These are phyloP conservation scores for Drosophila kanekoi DNA, from an alignment of 2,888 invertebrate species.

Conservation along the genomic window DNA sequence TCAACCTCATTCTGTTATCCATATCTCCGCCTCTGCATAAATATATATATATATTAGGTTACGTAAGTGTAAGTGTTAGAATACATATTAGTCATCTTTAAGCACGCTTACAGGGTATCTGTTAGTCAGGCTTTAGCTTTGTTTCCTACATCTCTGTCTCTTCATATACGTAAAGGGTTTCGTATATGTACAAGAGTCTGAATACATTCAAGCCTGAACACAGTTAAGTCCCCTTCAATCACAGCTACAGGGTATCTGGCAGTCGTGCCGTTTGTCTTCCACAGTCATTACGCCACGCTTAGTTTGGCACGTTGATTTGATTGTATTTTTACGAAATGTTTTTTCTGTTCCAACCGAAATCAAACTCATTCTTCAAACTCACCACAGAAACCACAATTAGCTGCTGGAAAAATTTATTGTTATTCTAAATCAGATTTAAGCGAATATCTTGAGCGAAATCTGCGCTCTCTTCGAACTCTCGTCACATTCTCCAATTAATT, in stretches of 20 bases:
- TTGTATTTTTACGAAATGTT: neutral
- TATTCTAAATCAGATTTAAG: conserved; percentile 55
- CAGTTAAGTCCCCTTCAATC: too few relatives aligned
- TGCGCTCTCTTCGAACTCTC: conserved; percentile 40
- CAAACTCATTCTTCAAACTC: conserved; percentile 54
- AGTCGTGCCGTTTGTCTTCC: neutral
- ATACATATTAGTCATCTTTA: too few relatives aligned
- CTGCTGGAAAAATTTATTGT: conserved; percentile 59
- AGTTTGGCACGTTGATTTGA: conserved; percentile 48
- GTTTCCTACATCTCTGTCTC: too few relatives aligned
- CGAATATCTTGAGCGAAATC: conserved; percentile 59
- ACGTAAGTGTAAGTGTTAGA: too few relatives aligned
- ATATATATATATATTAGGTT: too few relatives aligned
- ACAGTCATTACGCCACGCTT: conserved; percentile 33
- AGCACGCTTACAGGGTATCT: too few relatives aligned
- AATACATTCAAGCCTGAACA: fast-evolving
- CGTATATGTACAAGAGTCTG: neutral
- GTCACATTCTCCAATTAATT: conserved; percentile 56
- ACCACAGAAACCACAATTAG: conserved; percentile 74
- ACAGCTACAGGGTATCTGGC: neutral
- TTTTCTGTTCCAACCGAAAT: conserved; percentile 19
- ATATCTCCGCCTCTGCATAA: too few relatives aligned
- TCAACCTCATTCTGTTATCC: too few relatives aligned
- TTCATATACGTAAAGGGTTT: neutral
- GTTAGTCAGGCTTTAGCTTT: too few relatives aligned